These are phyloP conservation scores for Chondrosia reniformis DNA, from an alignment of 37 sponge, comb jelly and placozoan species.

Conservation along the genomic window DNA sequence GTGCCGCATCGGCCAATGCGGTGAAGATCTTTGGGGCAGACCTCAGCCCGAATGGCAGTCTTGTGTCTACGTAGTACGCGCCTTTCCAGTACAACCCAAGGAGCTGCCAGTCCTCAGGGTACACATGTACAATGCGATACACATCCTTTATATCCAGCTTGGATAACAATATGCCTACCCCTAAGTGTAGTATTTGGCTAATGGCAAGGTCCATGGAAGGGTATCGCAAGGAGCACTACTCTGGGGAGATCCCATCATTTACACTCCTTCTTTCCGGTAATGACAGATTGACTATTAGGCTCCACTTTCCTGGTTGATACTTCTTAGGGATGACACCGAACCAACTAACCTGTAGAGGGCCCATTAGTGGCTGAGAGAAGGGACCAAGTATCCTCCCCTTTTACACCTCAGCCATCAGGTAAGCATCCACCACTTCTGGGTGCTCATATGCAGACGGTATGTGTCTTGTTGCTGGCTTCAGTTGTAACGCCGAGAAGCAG, in stretches of 20 bases:
- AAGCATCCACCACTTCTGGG: no score
- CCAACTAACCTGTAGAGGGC: not conserved
- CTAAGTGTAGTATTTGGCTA: not conserved
- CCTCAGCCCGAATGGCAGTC: constrained; percentile 32
- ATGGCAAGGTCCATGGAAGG: not conserved
- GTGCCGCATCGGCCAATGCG: constrained; percentile 12
- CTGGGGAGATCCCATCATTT: not conserved
- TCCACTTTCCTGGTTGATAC: not conserved
- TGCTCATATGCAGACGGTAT: no score
- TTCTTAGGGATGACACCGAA: constrained; percentile 4
- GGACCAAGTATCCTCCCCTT: not conserved
- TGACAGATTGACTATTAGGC: not conserved
- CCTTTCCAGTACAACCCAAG: constrained; percentile 34
- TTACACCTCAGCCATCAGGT: not conserved
- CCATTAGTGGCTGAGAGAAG: not conserved
- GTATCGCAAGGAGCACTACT: not conserved
- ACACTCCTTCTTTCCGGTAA: not conserved
- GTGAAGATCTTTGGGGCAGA: constrained; percentile 40
- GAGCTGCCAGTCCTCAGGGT: constrained; percentile 35
- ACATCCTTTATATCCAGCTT: constrained; percentile 26
- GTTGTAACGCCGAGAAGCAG: no score
- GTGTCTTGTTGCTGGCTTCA: no score
- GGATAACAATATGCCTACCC: constrained; percentile 16
- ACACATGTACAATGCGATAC: constrained; percentile 20
- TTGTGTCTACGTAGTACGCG: constrained; percentile 18